Evolutionary conservation across 2,113 vertebrate genomes (phyloP).

Genomic region (Rhombomys opimus): DNA sequence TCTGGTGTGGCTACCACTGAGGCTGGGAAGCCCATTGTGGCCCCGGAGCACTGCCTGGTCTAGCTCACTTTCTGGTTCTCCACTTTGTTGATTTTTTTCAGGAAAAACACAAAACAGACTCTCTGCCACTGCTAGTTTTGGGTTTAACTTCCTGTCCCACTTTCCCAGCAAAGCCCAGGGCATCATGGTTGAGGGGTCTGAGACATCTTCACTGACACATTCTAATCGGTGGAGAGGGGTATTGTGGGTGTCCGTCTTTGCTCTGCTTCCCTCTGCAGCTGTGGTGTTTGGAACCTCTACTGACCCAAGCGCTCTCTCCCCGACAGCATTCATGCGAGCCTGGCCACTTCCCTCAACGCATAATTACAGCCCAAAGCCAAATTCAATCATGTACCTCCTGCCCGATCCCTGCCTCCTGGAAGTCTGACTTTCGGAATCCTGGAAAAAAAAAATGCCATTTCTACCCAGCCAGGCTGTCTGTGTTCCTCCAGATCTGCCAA

Average conservation of each 20-base stretch:
- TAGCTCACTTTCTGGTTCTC: neutral
- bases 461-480: neutral
- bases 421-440: neutral
- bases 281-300: neutral
- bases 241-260: neutral
- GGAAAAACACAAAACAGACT: neutral
- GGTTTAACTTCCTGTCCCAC: fast-evolving
- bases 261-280: neutral
- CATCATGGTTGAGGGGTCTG: neutral
- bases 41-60: neutral
- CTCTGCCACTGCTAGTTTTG: neutral
- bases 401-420: neutral
- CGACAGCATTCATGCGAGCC: neutral
- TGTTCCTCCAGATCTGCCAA: neutral
- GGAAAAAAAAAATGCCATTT: neutral
- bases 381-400: fast-evolving
- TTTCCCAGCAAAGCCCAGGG: neutral
- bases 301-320: neutral
- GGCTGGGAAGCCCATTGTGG: neutral
- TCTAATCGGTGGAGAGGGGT: fast-evolving
- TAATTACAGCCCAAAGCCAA: neutral
- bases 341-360: fast-evolving
- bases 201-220: too few relatives aligned
- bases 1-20: neutral
- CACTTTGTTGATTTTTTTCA: fast-evolving